Conservation (phyloP, 1,140 invertebrate species). For the Trachymyrmex cornetzi region DNA sequence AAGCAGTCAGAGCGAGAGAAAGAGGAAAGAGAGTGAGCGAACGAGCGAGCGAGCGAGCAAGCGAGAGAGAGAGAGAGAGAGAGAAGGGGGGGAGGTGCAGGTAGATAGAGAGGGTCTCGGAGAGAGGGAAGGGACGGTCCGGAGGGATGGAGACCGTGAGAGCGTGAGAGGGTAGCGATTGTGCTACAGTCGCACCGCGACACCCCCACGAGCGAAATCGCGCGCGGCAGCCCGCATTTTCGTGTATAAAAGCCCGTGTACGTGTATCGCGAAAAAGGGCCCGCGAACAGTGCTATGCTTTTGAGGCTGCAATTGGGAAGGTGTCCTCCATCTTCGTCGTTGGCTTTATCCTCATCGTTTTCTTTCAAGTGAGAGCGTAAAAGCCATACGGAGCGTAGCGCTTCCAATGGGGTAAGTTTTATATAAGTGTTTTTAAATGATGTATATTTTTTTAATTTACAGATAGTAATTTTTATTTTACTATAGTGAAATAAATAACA, state of each 20-base stretch:
- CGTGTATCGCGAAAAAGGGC: constrained; percentile 55
- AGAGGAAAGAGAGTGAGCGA: constrained; percentile 4
- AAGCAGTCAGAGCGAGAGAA: constrained; percentile 35
- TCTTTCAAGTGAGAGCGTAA: constrained; percentile 12
- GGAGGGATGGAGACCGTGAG: constrained; percentile 79
- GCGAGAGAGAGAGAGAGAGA: background rate
- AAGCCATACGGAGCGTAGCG: background rate
- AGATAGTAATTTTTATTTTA: no score
- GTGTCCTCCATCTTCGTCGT: constrained; percentile 33
- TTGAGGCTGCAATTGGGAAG: constrained; percentile 64
- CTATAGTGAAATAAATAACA: background rate
- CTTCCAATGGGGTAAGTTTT: constrained; percentile 67
- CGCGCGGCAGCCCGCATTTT: constrained; percentile 76
- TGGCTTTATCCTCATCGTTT: constrained; percentile 20
- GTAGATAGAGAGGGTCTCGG: constrained; percentile 42
- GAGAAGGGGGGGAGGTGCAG: constrained; percentile 8
- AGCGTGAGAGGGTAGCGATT: constrained; percentile 83
- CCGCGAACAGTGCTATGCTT: constrained; percentile 78
- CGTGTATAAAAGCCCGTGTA: constrained; percentile 48
- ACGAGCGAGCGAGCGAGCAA: background rate
- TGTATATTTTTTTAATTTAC: background rate
- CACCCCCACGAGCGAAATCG: constrained; percentile 83
- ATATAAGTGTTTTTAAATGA: background rate
- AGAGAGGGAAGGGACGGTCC: constrained; percentile 43
- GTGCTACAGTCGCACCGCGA: constrained; percentile 86